Evolutionary conservation across 2,113 vertebrate genomes (phyloP).

Genomic region (Conger conger): DNA sequence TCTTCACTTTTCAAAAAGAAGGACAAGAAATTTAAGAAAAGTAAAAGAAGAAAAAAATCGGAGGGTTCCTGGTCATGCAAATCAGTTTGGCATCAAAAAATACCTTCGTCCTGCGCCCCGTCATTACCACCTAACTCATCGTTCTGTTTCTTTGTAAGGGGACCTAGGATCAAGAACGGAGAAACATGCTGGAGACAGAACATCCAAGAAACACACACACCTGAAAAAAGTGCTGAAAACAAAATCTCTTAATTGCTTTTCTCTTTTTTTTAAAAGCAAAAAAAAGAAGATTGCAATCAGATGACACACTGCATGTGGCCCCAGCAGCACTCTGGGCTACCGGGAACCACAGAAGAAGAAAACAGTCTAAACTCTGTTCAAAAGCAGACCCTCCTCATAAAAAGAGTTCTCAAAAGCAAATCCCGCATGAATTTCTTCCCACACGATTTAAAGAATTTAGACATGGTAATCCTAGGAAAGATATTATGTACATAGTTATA

Average conservation of each 20-base stretch:
- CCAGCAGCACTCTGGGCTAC: constrained; percentile 5
- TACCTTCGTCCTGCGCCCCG: constrained; percentile 99
- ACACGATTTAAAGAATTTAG: constrained; percentile 11
- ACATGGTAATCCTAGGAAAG: constrained; percentile 39
- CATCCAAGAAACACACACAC: constrained; percentile 97
- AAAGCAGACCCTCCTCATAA: constrained; percentile 29
- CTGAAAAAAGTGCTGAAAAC: constrained; percentile 79
- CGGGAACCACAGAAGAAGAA: constrained; percentile 27
- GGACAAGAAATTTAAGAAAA: constrained; percentile 98
- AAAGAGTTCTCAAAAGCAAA: constrained; percentile 22
- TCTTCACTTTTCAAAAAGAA: constrained; percentile 87
- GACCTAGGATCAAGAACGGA: constrained; percentile 99
- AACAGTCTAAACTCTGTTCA: constrained; percentile 19
- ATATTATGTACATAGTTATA: constrained; percentile 36
- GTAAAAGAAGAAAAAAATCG: constrained; percentile 87
- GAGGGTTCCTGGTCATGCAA: constrained; percentile 94
- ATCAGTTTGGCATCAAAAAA: constrained; percentile 91
- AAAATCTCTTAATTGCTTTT: constrained; percentile 71
- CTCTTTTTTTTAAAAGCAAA: constrained; percentile 56
- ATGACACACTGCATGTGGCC: constrained; percentile 25
- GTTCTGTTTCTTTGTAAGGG: constrained; percentile 99
- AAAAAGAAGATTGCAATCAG: constrained; percentile 51
- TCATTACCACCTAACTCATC: constrained; percentile 99
- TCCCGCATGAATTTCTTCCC: constrained; percentile 24
- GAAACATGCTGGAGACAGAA: constrained; percentile 95